Evolutionary conservation across 2,888 invertebrate species (phyloP), one percentile per base, ranked within the genome.

Genomic region (Hydraecia micacea): DNA sequence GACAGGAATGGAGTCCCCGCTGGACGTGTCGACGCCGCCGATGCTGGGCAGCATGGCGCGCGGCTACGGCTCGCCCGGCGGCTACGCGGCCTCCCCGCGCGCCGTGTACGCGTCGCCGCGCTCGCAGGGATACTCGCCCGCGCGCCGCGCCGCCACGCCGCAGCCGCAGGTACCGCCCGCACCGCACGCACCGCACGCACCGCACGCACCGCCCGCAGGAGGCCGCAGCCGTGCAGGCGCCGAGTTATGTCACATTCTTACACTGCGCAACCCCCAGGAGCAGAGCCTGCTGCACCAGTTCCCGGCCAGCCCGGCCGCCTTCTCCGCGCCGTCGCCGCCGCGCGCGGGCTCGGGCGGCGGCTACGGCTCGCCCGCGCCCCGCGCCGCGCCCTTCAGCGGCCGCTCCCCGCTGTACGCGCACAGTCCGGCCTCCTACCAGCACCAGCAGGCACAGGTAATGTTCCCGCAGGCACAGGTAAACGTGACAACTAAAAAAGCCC

Each of bases 91-190:
- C 72, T 95, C 95, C 9, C 96, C 96, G 77, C 94, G 95, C 88
- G 94, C 91, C 79, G 95, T 95, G 89, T 95, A 96, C 93, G 95
- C 95, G 68, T 96, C 96, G 72, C 96, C 96, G 79, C 94, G 95
- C 91, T 92, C 93, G 85, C 95, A 95, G 92, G 94, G 93, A 72
- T 96, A 95, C 94, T 82, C 92, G 88, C 87, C 94, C 81, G 92
- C 91, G 85, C 92, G 93, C 18, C 91, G 91, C 66, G 91, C 93
- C 80, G 91, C 89, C 87, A 94, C 95, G 73, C 95, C 95, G 87
- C 95, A 95, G 85, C 95, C 95, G 65, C 95, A 93, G 93, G n/a
- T n/a, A n/a, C n/a, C n/a, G n/a, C n/a, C n/a, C n/a, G n/a, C n/a
- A n/a, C n/a, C n/a, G n/a, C n/a, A n/a, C n/a, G n/a, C n/a, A n/a